phyloP scores from a whole-genome alignment of 2,888 invertebrate species.

The Leptinotarsa juncta region DNA sequence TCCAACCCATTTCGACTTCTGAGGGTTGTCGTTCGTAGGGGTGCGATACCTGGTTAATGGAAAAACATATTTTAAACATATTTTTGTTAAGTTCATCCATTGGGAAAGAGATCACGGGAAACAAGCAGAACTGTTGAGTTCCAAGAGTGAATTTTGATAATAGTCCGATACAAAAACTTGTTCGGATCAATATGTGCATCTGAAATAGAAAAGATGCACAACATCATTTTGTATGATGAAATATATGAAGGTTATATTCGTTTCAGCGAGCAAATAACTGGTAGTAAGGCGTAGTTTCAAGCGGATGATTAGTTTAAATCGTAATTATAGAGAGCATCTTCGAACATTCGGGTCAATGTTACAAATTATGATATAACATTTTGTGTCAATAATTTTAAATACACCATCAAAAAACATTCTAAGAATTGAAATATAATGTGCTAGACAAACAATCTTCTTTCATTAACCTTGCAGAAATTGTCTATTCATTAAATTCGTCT shows the following conservation, averaged over 20 bases:
- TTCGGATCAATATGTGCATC: no score
- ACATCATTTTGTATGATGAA: background rate
- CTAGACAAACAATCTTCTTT: slow-evolving; percentile 6
- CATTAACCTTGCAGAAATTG: slow-evolving; percentile 6
- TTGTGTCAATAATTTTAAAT: background rate
- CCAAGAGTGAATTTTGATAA: no score
- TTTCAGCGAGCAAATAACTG: background rate
- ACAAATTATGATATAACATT: background rate
- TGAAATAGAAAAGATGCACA: background rate
- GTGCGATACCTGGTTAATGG: no score
- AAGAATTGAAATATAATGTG: background rate
- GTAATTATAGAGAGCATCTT: slow-evolving; percentile 3
- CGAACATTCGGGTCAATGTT: slow-evolving; percentile 3
- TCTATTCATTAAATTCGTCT: slow-evolving; percentile 16
- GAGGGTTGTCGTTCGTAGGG: no score
- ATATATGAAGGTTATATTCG: background rate
- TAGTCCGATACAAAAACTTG: no score
- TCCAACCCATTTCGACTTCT: no score
- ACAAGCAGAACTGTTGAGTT: no score
- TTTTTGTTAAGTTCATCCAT: no score
- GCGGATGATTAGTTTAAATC: background rate
- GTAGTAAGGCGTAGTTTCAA: background rate
- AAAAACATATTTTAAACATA: no score
- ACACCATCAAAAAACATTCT: background rate
- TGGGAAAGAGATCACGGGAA: no score